Base-by-base conservation (phyloP, 1,140 invertebrate species). In the Diorhabda sublineata region DNA sequence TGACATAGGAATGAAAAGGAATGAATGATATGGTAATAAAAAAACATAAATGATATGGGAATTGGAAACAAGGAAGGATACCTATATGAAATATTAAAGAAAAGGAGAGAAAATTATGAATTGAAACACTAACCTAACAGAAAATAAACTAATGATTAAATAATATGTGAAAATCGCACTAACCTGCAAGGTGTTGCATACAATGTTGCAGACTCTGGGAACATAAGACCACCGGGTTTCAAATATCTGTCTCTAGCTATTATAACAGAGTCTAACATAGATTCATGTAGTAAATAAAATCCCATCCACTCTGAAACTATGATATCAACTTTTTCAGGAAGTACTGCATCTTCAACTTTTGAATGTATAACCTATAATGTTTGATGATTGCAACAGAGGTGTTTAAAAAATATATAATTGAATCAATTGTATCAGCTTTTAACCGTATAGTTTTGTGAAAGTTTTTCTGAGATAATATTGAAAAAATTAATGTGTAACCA, bases 281-380 rank as follows among this genome's bases (percentile, higher is more conserved):
- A 96, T 83, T 99, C 98, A 80, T 98, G 98, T 45, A 99, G 85
- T 7, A 99, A 84, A 82, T 98, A 99, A 82, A 99, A 99, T 3
- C 98, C 98, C 98, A 99, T 99, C 96, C 97, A 99, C 83, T 99
- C 98, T 3, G 96, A 98, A 43, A 99, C 91, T 72, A 99, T 97
- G 2, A 96, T 90, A 83, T 99, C 97, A 7, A 98, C 95, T 83
- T 96, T 94, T 44, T 92, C 88, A 5, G 96, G 89, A 60, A 98
- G 83, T 45, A 84, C 85, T 56, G 92, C 85, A 79, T 92, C 85
- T 77, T 90, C 88, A 2, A 95, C 85, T 79, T 87, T 87, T 73
- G 89, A 89, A 81, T 93, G 89, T 69, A 91, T 90, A 61, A 83
- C 84, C 85, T 85, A 69, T 58, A 68, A 76, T 64, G 42, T 5